Percentiles rank a stretch among this genome's conserved stretches.
Evolutionary conservation across 2,113 vertebrate species (phyloP).

Genomic region (Myiozetetes cayanensis): DNA sequence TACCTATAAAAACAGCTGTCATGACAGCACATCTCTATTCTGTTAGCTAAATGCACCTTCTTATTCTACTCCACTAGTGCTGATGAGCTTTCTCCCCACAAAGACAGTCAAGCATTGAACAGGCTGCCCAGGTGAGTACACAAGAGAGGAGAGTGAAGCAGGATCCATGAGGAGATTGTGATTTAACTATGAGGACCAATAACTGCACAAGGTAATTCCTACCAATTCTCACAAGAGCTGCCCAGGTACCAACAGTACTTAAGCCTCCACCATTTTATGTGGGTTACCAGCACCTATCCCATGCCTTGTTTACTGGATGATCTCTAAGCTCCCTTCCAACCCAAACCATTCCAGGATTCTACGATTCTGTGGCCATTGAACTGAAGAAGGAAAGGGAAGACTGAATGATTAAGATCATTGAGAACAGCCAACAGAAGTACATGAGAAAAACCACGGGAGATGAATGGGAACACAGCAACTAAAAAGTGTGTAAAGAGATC

Average conservation of each 20-base stretch:
- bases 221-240: not conserved
- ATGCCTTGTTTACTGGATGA: not conserved
- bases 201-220: not conserved
- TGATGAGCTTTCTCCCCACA: not conserved
- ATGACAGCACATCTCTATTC: not conserved
- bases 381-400: not conserved
- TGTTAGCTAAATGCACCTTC: not conserved
- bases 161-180: not conserved
- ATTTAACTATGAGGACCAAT: not conserved
- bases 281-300: not conserved
- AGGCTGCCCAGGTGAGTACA: not conserved
- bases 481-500: not conserved
- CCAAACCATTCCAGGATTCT: not conserved
- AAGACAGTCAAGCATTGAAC: not conserved
- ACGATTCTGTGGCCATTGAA: not conserved
- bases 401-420: not conserved
- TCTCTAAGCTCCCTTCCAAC: not conserved
- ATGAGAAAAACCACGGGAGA: not conserved
- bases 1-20: not conserved
- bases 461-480: not conserved
- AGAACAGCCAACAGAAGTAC: not conserved
- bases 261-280: accelerated
- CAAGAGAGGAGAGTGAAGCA: not conserved
- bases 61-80: not conserved
- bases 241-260: accelerated